These are phyloP conservation scores for Theristus sp. DNA, from an alignment of 2,888 invertebrate species.

Conservation along the genomic window DNA sequence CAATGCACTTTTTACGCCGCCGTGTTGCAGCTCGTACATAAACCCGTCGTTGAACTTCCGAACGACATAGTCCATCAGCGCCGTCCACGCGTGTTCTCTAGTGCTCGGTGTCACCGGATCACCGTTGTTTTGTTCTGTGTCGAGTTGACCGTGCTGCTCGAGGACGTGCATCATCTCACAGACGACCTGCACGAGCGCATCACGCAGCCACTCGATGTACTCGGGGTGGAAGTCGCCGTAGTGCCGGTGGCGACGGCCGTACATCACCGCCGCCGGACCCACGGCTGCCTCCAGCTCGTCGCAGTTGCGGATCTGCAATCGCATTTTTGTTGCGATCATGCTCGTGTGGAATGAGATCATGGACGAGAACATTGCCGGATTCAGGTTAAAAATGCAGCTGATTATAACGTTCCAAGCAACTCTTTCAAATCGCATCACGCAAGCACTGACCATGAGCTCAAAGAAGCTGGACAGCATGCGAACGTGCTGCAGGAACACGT, in stretches of 20 bases:
- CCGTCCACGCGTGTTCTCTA: not conserved
- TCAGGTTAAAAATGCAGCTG: no score
- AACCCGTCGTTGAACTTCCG: not conserved
- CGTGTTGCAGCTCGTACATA: not conserved
- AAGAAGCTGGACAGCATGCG: not conserved
- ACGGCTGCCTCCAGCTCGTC: conserved; percentile 5
- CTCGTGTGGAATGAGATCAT: not conserved
- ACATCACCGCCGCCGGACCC: conserved; percentile 2
- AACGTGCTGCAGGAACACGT: not conserved
- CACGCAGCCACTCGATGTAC: no score
- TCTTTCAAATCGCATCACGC: no score
- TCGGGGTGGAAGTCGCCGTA: no score
- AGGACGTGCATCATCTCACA: not conserved
- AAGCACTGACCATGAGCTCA: no score
- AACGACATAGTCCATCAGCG: not conserved
- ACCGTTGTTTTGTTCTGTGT: no score
- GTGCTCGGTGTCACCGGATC: no score
- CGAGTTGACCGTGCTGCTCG: not conserved
- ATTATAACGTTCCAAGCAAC: no score
- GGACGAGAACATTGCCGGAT: not conserved
- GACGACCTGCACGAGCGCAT: not conserved
- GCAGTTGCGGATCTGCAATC: conserved; percentile 1
- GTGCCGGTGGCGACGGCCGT: conserved; percentile 6
- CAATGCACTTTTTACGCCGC: no score
- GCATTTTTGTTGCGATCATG: not conserved